Conservation (phyloP, 2,113 vertebrate genomes). For the Benitochromis conjunctus region DNA sequence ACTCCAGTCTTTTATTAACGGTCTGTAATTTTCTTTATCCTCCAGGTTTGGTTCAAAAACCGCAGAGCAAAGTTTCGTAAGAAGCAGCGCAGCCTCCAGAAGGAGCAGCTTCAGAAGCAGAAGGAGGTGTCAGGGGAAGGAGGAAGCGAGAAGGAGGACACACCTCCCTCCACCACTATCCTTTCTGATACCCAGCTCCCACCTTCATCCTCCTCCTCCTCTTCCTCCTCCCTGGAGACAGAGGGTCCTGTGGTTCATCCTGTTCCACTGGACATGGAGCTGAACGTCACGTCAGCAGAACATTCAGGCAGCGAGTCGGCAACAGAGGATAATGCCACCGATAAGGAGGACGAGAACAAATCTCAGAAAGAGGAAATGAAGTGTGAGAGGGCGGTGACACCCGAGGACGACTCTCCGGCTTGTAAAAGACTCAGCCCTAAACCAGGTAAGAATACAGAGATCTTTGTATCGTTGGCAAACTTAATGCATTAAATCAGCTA, state of each 20-base stretch:
- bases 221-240: slow-evolving; percentile 69
- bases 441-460: slow-evolving; percentile 77
- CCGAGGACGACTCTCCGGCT: slow-evolving; percentile 75
- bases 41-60: slow-evolving; percentile 99
- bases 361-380: slow-evolving; percentile 80
- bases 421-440: slow-evolving; percentile 93
- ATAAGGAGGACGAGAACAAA: slow-evolving; percentile 86
- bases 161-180: slow-evolving; percentile 31
- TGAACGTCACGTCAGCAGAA: slow-evolving; percentile 90
- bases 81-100: slow-evolving; percentile 97
- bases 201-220: slow-evolving; percentile 60
- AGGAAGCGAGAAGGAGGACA: slow-evolving; percentile 74
- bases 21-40: neutral
- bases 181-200: slow-evolving; percentile 76
- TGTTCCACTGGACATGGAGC: slow-evolving; percentile 75
- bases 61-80: slow-evolving; percentile 97
- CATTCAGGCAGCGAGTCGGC: slow-evolving; percentile 92
- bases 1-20: neutral
- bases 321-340: slow-evolving; percentile 83
- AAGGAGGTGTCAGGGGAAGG: slow-evolving; percentile 83
- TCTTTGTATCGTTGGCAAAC: neutral
- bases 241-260: slow-evolving; percentile 71
- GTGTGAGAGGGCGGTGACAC: slow-evolving; percentile 78
- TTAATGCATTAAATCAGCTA: neutral
- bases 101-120: slow-evolving; percentile 97